Conservation (phyloP, 1,140 invertebrate species). For the Plutomurus gul region DNA sequence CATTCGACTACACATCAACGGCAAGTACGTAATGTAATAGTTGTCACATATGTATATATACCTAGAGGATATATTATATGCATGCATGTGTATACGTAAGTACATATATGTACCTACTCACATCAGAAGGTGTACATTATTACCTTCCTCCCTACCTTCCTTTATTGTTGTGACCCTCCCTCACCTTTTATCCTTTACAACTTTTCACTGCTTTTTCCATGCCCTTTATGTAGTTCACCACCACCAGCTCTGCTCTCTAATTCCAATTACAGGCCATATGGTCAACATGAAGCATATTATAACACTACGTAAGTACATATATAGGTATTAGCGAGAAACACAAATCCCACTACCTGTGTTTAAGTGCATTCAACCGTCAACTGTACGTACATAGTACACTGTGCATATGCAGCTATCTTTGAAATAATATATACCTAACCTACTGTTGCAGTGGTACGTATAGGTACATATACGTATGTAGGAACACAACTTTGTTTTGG, state of each 20-base stretch:
- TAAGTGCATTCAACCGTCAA: background rate
- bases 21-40: too few relatives aligned
- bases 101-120: too few relatives aligned
- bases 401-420: background rate
- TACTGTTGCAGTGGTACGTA: background rate
- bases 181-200: slow-evolving; percentile 39
- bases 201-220: background rate
- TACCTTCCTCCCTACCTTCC: slow-evolving; percentile 38
- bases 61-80: too few relatives aligned
- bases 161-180: slow-evolving; percentile 24
- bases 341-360: too few relatives aligned
- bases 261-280: slow-evolving; percentile 33
- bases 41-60: too few relatives aligned
- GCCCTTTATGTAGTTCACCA: slow-evolving; percentile 49
- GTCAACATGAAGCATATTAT: slow-evolving; percentile 25
- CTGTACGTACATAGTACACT: background rate
- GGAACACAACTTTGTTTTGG: background rate
- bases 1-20: background rate
- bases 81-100: too few relatives aligned
- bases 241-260: background rate
- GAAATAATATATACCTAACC: too few relatives aligned
- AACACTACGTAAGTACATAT: too few relatives aligned
- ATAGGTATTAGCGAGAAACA: too few relatives aligned
- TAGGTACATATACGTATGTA: background rate
- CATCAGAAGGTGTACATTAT: slow-evolving; percentile 35